A percentile compares a stretch with the other conserved stretches of the same genome.
These are phyloP conservation scores for Chouioia cunea DNA, from an alignment of 2,888 invertebrate genomes.

Conservation along the genomic window DNA sequence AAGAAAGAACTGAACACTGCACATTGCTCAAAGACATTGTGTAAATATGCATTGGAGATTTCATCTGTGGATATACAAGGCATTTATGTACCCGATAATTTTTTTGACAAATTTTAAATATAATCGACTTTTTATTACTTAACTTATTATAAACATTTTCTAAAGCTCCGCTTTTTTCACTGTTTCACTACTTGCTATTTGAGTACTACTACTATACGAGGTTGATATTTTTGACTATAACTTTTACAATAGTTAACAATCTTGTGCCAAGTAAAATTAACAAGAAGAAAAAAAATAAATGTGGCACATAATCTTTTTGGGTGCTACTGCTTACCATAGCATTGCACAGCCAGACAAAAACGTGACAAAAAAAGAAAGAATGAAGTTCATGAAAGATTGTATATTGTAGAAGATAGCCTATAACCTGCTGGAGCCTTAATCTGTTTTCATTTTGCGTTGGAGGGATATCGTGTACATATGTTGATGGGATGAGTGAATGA, in stretches of 20 bases:
- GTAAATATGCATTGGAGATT: constrained; percentile 40
- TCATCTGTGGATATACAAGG: constrained; percentile 25
- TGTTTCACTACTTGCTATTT: constrained; percentile 20
- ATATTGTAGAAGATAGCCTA: constrained; percentile 68
- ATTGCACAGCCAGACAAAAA: constrained; percentile 66
- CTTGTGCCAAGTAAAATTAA: constrained; percentile 49
- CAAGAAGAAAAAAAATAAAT: constrained; percentile 9
- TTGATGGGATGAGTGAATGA: constrained; percentile 63
- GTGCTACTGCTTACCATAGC: constrained; percentile 67
- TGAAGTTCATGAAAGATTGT: constrained; percentile 66
- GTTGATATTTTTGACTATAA: constrained; percentile 40
- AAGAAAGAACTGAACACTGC: constrained; percentile 20
- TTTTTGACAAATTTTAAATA: constrained; percentile 41
- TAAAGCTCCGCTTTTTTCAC: constrained; percentile 23
- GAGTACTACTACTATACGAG: constrained; percentile 33
- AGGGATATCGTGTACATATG: constrained; percentile 67
- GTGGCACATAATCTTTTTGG: constrained; percentile 59
- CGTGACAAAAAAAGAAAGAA: constrained; percentile 53
- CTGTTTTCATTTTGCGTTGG: constrained; percentile 66
- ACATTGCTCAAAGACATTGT: constrained; percentile 32
- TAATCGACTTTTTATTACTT: neutral
- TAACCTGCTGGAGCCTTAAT: constrained; percentile 69
- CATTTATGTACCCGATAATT: constrained; percentile 27
- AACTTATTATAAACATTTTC: neutral
- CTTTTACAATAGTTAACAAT: constrained; percentile 39